Evolutionary conservation across 2,797 vertebrate genomes (phyloP), one percentile per base, ranked within the genome.

Genomic region (Loriculus beryllinus): DNA sequence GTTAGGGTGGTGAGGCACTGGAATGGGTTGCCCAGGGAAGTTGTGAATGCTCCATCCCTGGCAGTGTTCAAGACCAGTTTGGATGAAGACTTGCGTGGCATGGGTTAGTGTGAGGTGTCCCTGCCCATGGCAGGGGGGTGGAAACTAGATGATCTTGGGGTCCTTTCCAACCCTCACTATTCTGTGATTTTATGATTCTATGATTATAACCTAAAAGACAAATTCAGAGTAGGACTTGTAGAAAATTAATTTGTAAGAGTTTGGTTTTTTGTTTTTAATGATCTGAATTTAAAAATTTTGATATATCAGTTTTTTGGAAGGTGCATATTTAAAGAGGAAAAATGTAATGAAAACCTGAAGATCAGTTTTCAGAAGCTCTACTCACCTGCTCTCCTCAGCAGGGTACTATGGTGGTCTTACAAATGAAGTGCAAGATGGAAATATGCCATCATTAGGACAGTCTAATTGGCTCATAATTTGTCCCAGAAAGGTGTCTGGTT

Each of bases 401-500:
- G 95, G 89, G 79, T 80, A 79, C 77, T 92, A 45, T 18, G 31
- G 72, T 0, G 3, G 1, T 91, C 89, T 93, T 94, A 92, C 77
- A 95, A 92, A 79, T 94, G 40, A 95, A 96, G 89, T 93, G 91
- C 65, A 94, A 94, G 89, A 94, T 93, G 74, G 93, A 96, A 96
- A 94, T 82, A 79, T 94, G 87, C 96, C 95, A 91, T 96, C 93
- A 96, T 95, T 93, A 96, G 78, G 82, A 91, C 82, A 90, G 84
- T 92, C 89, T 96, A 95, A 95, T 96, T 96, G 95, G 92, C 89
- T 89, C 17, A 74, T 95, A 96, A 94, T 95, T 94, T 94, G 89
- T 90, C 77, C 86, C 80, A 83, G 87, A 96, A 92, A 95, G 85
- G 89, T 96, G 92, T 93, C 77, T 94, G 87, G 79, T 94, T 96